Percentiles rank a stretch among this genome's conserved stretches.
Evolutionary conservation across 2,797 vertebrate genomes (phyloP).

Genomic region (Alcedo quadribrachys): DNA sequence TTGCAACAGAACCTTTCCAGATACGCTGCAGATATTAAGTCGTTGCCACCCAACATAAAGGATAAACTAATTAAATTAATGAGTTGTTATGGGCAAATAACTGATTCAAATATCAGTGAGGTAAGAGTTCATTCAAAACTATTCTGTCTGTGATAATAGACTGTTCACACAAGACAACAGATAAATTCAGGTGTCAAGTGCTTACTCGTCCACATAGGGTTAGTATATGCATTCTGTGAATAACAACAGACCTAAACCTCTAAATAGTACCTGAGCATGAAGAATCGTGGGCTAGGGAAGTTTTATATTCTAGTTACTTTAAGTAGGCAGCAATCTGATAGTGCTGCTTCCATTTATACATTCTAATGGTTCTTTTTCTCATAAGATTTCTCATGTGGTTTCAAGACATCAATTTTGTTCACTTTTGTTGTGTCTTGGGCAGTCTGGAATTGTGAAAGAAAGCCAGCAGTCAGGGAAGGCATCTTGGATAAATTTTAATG

Average conservation of each 20-base stretch:
- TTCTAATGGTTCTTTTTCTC: neutral
- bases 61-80: conserved; percentile 85
- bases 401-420: neutral
- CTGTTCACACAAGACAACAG: neutral
- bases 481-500: neutral
- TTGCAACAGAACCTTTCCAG: conserved; percentile 80
- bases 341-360: neutral
- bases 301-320: neutral
- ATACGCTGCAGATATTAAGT: conserved; percentile 80
- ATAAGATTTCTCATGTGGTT: neutral
- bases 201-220: neutral
- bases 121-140: conserved; percentile 72
- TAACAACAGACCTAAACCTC: neutral
- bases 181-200: neutral
- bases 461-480: neutral
- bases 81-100: conserved; percentile 81
- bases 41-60: conserved; percentile 84
- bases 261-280: neutral
- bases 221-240: neutral
- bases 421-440: neutral
- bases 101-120: conserved; percentile 85
- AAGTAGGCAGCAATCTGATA: neutral
- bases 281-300: neutral
- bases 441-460: neutral
- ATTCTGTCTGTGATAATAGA: neutral